A percentile compares a stretch with the other conserved stretches of the same genome.
phyloP scores from a whole-genome alignment of 37 sponge, comb jelly and placozoan species.

The Aplysina aerophoba region DNA sequence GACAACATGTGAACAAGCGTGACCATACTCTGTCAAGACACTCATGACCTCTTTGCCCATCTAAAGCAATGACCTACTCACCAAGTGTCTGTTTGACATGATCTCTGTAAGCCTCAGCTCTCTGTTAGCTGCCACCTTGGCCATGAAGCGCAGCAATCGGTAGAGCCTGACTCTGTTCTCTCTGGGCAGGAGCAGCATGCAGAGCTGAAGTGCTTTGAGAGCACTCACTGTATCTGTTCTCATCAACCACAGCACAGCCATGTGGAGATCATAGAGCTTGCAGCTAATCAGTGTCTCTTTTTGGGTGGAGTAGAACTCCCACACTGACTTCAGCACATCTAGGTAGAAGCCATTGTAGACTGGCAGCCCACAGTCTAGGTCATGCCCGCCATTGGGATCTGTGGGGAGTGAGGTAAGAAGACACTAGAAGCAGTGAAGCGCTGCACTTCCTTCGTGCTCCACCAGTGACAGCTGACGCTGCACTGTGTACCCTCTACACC shows the following conservation, averaged over 20 bases:
- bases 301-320: slow-evolving; percentile 42
- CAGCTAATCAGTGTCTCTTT: slow-evolving; percentile 47
- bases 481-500: no score
- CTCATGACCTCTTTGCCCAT: no score
- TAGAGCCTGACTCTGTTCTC: slow-evolving; percentile 45
- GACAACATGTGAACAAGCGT: background rate
- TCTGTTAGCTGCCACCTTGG: slow-evolving; percentile 46
- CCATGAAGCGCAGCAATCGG: slow-evolving; percentile 44
- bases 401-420: background rate
- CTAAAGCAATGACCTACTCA: background rate
- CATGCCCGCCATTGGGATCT: slow-evolving; percentile 63
- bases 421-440: no score
- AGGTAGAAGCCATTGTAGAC: slow-evolving; percentile 56
- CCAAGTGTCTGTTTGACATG: slow-evolving; percentile 41
- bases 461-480: no score
- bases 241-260: slow-evolving; percentile 42
- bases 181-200: slow-evolving; percentile 52
- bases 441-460: no score
- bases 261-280: slow-evolving; percentile 52
- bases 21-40: background rate
- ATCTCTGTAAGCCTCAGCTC: slow-evolving; percentile 41
- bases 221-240: background rate
- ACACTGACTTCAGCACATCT: slow-evolving; percentile 58
- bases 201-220: slow-evolving; percentile 54
- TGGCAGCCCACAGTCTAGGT: slow-evolving; percentile 51